A percentile compares a stretch with the other conserved stretches of the same genome.
Conservation (phyloP, 2,113 vertebrate species). For the Ictalurus punctatus region DNA sequence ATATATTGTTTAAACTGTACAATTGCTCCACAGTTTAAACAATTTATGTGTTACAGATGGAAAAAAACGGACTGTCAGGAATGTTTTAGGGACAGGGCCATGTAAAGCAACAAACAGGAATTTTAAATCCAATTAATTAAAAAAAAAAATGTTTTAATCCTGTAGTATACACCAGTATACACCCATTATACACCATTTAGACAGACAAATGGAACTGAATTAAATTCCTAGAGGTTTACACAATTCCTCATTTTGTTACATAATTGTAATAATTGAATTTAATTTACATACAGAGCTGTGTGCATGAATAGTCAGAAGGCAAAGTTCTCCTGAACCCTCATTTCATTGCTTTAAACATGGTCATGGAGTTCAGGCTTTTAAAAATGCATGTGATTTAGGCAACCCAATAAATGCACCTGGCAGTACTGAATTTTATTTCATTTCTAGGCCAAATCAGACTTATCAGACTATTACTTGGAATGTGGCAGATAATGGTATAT, state of each 20-base stretch:
- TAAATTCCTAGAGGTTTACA: not conserved
- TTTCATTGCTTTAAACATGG: not conserved
- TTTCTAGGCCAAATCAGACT: slow-evolving; percentile 3
- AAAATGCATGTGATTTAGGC: not conserved
- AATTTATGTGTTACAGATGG: not conserved
- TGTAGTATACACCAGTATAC: not conserved
- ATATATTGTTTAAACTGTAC: not conserved
- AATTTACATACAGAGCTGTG: not conserved
- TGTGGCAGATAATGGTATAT: not conserved
- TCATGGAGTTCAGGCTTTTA: not conserved
- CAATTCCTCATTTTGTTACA: not conserved
- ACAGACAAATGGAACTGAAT: not conserved
- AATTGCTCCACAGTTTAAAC: too few relatives aligned
- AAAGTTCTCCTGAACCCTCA: not conserved
- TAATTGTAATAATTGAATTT: not conserved
- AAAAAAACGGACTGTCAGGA: not conserved
- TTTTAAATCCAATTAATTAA: not conserved
- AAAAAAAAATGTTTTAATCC: too few relatives aligned
- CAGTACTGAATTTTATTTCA: not conserved
- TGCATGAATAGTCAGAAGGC: not conserved
- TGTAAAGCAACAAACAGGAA: not conserved
- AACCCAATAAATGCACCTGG: not conserved
- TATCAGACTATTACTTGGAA: not conserved
- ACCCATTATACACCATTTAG: not conserved
- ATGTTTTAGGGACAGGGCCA: not conserved